Evolutionary conservation across 2,888 invertebrate species (phyloP).

Genomic region (Eupithecia insigniata): DNA sequence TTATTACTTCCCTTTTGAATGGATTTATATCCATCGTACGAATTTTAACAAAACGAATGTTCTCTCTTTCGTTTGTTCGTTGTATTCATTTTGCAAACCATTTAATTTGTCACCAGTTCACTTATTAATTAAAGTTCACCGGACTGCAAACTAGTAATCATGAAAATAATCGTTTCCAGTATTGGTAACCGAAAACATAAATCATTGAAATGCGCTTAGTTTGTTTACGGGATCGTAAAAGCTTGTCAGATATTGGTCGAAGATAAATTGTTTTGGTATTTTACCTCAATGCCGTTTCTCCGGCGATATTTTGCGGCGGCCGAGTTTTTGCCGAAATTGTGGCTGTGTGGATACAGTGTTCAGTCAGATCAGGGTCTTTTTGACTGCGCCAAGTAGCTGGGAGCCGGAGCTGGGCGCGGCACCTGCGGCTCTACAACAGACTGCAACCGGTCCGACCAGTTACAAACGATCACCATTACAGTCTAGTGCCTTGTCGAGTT

Average conservation of each 20-base stretch:
- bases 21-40: too few relatives aligned
- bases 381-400: constrained; percentile 49
- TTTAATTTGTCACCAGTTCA: constrained; percentile 17
- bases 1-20: constrained; percentile 37
- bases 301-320: constrained; percentile 47
- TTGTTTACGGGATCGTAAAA: constrained; percentile 31
- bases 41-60: constrained; percentile 16
- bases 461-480: constrained; percentile 52
- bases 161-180: constrained; percentile 12
- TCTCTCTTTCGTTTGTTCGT: constrained; percentile 1
- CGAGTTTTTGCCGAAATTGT: constrained; percentile 44
- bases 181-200: constrained; percentile 17
- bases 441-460: constrained; percentile 67
- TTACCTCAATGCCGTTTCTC: constrained; percentile 42
- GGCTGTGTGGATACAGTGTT: constrained; percentile 50
- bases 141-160: constrained; percentile 14
- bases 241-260: constrained; percentile 35
- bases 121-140: constrained; percentile 8
- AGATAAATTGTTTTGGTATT: constrained; percentile 50
- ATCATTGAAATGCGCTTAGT: constrained; percentile 20
- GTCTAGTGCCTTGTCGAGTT: constrained; percentile 60
- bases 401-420: constrained; percentile 52
- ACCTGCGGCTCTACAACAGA: constrained; percentile 56
- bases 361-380: constrained; percentile 59
- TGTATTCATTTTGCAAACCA: constrained; percentile 17